Base-by-base conservation (phyloP, 2,113 vertebrate genomes). In the Pygathrix nemaeus region DNA sequence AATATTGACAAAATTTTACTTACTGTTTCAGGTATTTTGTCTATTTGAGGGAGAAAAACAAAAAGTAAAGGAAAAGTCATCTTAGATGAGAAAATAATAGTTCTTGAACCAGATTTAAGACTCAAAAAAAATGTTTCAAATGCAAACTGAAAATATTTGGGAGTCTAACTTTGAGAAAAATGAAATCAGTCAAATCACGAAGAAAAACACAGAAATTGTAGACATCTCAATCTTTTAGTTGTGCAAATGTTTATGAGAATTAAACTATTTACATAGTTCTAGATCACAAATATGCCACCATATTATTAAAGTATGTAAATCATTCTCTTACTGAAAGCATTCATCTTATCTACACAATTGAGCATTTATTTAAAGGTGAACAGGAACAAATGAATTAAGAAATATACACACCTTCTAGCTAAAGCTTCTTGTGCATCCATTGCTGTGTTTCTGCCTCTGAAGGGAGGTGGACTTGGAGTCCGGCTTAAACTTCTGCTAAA, bases 401-500 rank as follows among this genome's bases (percentile, higher is more conserved):
- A 86, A 25, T 5, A 66, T 12, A n/a, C 88, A 45, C 98, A 99
- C 99, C 99, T 99, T 98, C 99, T 99, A 97, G 99, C 99, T 96
- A 99, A 97, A 16, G 99, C 99, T 96, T 99, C 99, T 96, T 99
- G 99, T 48, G 99, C 99, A 98, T 99, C 99, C 99, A 99, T 99
- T 35, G 99, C 99, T 95, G 99, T 99, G 97, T 99, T 99, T 96
- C 99, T 98, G 43, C 99, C 99, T 52, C 99, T 98, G 98, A 99
- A 99, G 16, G 99, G 98, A 32, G 99, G 99, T 0, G 99, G 99
- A 98, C 99, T 99, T 0, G 99, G 98, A 70, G 99, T 99, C 35
- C 98, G 98, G 97, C 99, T 99, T 81, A 98, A 99, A 98, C 99
- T 99, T 98, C 99, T 99, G 97, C 99, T 99, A 97, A 99, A 99